Evolutionary conservation across 2,113 vertebrate genomes (phyloP), one percentile per base, ranked within the genome.

Genomic region (Taurulus bubalis): DNA sequence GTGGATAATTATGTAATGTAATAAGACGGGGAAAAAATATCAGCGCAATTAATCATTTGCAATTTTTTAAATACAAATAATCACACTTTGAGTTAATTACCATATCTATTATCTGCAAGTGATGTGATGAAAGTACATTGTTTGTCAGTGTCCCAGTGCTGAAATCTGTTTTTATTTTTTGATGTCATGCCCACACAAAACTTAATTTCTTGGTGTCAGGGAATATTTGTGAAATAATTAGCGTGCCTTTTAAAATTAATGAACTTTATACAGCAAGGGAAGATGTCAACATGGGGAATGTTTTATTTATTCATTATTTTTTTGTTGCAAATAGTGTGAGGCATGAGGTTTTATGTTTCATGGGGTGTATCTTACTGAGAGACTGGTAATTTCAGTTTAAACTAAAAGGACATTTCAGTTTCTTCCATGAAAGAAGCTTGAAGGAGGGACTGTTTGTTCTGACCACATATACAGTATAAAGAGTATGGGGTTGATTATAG

Each of bases 191-290:
- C 30, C 16, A 49, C 28, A 51, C 0, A 18, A 59, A 59, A 18
- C 15, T 1, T 12, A 11, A 55, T 26, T 49, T 62, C 18, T 51
- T 26, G 24, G 16, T 70, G 68, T 71, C 42, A 68, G 36, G 64
- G 18, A 65, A 59, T 65, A 30, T 69, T 6, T 69, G 38, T 40
- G 30, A 34, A 68, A 80, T 77, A 38, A 77, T 77, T 73, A 64
- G 2, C 58, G 32, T 36, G 36, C 22, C 36, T 58, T 71, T 8
- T 34, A 69, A 64, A 76, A 71, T 49, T 18, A 56, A 78, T 77
- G n/a, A 71, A 83, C 51, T 78, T 67, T 15, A 72, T 38, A 79
- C 58, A 85, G 78, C 77, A 68, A 62, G 40, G 68, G 66, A 69
- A 67, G 53, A 73, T 45, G 40, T 77, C 68, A 53, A 49, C 26